Base-by-base conservation (phyloP, 1,140 invertebrate species). In the Diprion similis region DNA sequence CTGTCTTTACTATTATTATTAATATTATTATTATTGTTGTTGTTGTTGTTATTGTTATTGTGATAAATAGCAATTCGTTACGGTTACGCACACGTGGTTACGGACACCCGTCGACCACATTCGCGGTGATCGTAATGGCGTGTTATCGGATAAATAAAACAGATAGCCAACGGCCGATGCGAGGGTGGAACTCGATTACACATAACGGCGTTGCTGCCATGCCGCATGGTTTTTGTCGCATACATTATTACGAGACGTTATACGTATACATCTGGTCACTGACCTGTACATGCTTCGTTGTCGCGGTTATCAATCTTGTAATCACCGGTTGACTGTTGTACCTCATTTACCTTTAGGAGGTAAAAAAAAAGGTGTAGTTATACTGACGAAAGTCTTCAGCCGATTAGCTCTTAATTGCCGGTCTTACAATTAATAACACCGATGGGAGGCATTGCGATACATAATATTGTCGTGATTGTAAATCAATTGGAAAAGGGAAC, bases 31-130 rank as follows among this genome's bases (percentile, higher is more conserved):
- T 37, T 37, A 6, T 37, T 37, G 24, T 37, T 37, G 24, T 37
- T 37, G 24, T 37, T 37, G 24, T 37, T 37, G 6, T 37, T 37
- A 37, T 82, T 17, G 6, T 59, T 59, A 59, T 85, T 85, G 87
- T 88, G 87, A 87, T 87, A 87, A 87, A 88, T 87, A 87, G 85
- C 86, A 85, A 86, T 86, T 87, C 84, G 87, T 87, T 87, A 86
- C 78, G 78, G 83, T 81, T 81, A 81, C 81, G 82, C 83, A 84
- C 84, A 83, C 82, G 83, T 81, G 51, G 51, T 59, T 59, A 59
- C 51, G 51, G 51, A 59, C 51, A 59, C 51, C 51, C 51, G 51
- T 59, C 51, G 51, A 59, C 51, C 51, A 59, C 51, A 82, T 82
- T 80, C 81, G 73, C 79, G 82, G 83, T 86, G 84, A 82, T 83